These are phyloP conservation scores for Keiferia lycopersicella DNA, from an alignment of 2,888 invertebrate genomes.

Conservation along the genomic window DNA sequence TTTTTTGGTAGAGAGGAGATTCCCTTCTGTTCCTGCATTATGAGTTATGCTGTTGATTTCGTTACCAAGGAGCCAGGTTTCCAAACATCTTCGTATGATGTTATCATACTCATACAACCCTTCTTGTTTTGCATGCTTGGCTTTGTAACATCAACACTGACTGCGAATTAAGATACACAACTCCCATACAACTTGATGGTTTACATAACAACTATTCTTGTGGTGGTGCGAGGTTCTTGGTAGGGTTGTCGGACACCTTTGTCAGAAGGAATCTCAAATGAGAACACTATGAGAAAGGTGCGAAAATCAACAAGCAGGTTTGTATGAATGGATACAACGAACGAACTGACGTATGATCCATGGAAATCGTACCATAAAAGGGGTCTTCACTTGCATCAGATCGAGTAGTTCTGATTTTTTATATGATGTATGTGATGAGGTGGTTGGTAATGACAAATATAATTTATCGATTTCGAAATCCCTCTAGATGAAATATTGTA, in stretches of 20 bases:
- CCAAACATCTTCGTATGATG: constrained; percentile 5
- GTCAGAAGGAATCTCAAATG: background rate
- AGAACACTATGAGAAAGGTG: background rate
- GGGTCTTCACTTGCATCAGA: too few relatives aligned
- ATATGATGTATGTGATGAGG: too few relatives aligned
- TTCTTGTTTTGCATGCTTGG: background rate
- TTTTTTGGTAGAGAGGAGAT: too few relatives aligned
- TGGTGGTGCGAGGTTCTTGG: background rate
- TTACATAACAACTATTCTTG: constrained; percentile 16
- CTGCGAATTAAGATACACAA: background rate
- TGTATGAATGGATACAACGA: background rate
- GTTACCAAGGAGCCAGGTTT: background rate
- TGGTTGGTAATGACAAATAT: too few relatives aligned
- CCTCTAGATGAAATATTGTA: too few relatives aligned
- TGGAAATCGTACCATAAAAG: too few relatives aligned
- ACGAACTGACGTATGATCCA: too few relatives aligned
- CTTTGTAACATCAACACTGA: constrained; percentile 1
- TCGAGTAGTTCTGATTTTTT: too few relatives aligned
- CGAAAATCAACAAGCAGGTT: constrained; percentile 10
- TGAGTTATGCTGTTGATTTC: background rate
- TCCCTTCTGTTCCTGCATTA: too few relatives aligned
- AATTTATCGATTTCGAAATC: too few relatives aligned
- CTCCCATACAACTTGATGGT: background rate
- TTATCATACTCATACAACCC: background rate
- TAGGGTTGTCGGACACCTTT: constrained; percentile 6